These are phyloP conservation scores for Echiichthys vipera DNA, from an alignment of 2,797 vertebrate species.

Conservation along the genomic window DNA sequence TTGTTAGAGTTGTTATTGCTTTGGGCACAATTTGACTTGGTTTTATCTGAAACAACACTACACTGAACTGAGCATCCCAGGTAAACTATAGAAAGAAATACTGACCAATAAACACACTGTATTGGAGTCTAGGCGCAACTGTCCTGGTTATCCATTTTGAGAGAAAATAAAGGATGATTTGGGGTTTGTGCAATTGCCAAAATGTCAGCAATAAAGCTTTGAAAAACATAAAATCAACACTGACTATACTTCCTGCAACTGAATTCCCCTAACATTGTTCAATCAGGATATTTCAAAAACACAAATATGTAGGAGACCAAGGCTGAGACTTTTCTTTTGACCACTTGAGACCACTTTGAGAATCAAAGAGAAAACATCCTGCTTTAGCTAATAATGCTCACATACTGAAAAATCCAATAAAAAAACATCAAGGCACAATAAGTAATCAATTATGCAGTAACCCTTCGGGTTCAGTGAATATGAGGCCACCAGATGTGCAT, in stretches of 20 bases:
- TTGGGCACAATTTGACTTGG: not conserved
- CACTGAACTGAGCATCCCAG: conserved; percentile 2
- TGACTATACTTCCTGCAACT: not conserved
- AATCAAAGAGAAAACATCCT: not conserved
- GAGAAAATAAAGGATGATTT: conserved; percentile 23
- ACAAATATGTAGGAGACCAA: not conserved
- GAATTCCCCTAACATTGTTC: not conserved
- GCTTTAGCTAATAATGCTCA: not conserved
- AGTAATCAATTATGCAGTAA: conserved; percentile 27
- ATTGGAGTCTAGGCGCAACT: not conserved
- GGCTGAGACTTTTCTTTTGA: not conserved
- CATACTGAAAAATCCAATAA: conserved; percentile 5
- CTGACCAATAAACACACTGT: not conserved
- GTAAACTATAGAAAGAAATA: conserved; percentile 1
- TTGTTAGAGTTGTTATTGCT: conserved; percentile 17
- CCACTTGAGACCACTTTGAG: not conserved
- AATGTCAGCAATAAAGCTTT: conserved; percentile 5
- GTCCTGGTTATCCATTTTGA: not conserved
- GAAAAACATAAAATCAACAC: not conserved
- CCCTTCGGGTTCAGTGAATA: conserved; percentile 8
- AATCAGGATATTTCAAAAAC: not conserved
- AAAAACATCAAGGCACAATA: not conserved
- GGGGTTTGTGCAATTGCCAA: conserved; percentile 13
- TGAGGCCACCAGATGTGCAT: not conserved
- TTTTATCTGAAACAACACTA: conserved; percentile 13